phyloP scores from a whole-genome alignment of 2,888 invertebrate genomes.

The Endotricha flammealis region DNA sequence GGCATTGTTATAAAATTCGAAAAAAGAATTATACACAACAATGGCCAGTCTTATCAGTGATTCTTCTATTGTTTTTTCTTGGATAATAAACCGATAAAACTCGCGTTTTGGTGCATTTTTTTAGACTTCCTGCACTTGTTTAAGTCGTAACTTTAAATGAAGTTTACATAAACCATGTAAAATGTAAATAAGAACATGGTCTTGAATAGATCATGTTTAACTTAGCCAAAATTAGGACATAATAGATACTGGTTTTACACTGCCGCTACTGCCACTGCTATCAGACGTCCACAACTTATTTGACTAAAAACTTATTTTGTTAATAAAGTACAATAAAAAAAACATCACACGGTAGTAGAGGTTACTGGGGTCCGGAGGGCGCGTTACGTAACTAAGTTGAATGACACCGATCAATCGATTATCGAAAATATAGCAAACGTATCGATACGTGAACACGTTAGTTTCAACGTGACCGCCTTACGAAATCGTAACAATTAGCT shows the following conservation, averaged over 20 bases:
- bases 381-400: constrained; percentile 36
- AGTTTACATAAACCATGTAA: constrained; percentile 3
- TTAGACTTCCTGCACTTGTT: constrained; percentile 58
- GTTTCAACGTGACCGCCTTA: constrained; percentile 42
- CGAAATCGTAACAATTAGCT: constrained; percentile 27
- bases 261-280: too few relatives aligned
- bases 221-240: too few relatives aligned
- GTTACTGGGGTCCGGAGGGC: too few relatives aligned
- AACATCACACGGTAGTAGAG: too few relatives aligned
- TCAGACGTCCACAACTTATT: too few relatives aligned
- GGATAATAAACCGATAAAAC: constrained; percentile 51
- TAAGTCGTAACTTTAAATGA: constrained; percentile 17
- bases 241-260: too few relatives aligned
- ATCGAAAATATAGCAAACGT: constrained; percentile 24
- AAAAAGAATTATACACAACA: constrained; percentile 53
- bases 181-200: too few relatives aligned
- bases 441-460: constrained; percentile 27
- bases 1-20: constrained; percentile 37
- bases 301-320: too few relatives aligned
- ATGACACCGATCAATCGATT: constrained; percentile 30
- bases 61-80: constrained; percentile 63
- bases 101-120: constrained; percentile 40
- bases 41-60: constrained; percentile 54
- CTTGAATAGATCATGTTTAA: too few relatives aligned
- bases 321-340: too few relatives aligned